Percentiles rank a stretch among this genome's conserved stretches.
Conservation (phyloP, 2,888 invertebrate genomes). For the Amphiduros pacificus region DNA sequence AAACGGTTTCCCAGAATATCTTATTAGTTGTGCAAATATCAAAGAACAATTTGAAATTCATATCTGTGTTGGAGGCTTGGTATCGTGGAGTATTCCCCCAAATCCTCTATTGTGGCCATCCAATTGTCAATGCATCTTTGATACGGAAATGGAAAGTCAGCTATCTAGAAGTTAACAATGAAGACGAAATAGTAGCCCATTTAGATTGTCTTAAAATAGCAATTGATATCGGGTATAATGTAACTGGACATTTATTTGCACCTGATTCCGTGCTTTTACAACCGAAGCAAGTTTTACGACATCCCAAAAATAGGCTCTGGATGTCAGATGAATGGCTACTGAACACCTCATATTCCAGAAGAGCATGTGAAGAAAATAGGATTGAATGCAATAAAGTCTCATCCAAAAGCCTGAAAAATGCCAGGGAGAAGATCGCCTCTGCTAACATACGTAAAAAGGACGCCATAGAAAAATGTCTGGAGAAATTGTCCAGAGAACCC, state of each 20-base stretch:
- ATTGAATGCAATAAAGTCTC: no score
- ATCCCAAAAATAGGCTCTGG: constrained; percentile 17
- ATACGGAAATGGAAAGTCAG: constrained; percentile 26
- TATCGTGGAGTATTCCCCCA: constrained; percentile 25
- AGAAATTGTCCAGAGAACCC: constrained; percentile 20
- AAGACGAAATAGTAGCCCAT: background rate
- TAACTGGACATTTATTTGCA: constrained; percentile 27
- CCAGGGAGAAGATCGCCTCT: no score
- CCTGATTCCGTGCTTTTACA: constrained; percentile 24
- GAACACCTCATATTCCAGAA: constrained; percentile 12
- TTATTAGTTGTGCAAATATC: constrained; percentile 22
- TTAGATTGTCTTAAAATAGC: constrained; percentile 25
- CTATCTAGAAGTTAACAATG: constrained; percentile 12
- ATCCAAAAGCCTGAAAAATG: no score
- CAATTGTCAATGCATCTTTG: background rate
- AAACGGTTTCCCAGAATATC: constrained; percentile 5
- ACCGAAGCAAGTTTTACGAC: background rate
- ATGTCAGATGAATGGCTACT: constrained; percentile 15
- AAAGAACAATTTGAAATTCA: constrained; percentile 1
- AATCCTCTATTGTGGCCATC: constrained; percentile 26
- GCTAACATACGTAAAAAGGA: no score
- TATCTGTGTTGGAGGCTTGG: constrained; percentile 22
- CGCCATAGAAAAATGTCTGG: constrained; percentile 20
- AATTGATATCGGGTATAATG: constrained; percentile 27
- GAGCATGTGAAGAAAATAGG: no score